Percentiles rank a stretch among this genome's conserved stretches.
These are phyloP conservation scores for Microtus montanus DNA, from an alignment of 2,113 vertebrate genomes.

Conservation along the genomic window DNA sequence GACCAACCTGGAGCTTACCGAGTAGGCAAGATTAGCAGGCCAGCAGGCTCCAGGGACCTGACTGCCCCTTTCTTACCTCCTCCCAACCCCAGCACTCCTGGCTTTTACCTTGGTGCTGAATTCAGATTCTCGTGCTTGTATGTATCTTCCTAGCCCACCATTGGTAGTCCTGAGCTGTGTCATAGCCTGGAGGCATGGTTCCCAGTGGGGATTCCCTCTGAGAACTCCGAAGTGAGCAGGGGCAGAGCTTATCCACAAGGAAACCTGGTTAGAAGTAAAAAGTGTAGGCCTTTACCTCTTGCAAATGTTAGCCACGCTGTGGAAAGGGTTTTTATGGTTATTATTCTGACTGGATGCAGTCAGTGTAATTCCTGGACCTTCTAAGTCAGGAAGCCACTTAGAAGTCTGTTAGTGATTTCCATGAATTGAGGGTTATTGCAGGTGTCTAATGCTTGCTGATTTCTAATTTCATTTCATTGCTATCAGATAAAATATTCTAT, in stretches of 20 bases:
- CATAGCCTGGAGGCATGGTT: neutral
- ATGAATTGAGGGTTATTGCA: neutral
- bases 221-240: neutral
- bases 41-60: neutral
- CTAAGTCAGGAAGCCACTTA: neutral
- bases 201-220: neutral
- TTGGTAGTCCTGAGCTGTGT: neutral
- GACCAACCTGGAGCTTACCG: no score
- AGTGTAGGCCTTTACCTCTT: neutral
- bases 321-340: neutral
- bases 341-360: neutral
- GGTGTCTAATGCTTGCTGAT: neutral
- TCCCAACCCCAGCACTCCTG: neutral
- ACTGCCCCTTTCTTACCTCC: neutral
- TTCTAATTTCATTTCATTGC: neutral
- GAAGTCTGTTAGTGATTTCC: neutral
- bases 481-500: neutral
- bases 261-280: neutral
- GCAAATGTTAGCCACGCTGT: neutral
- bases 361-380: neutral
- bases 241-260: neutral
- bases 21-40: neutral
- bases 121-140: neutral
- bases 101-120: neutral
- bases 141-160: neutral